Base-by-base conservation (phyloP, 2,113 vertebrate genomes). In the Coreoperca whiteheadi region DNA sequence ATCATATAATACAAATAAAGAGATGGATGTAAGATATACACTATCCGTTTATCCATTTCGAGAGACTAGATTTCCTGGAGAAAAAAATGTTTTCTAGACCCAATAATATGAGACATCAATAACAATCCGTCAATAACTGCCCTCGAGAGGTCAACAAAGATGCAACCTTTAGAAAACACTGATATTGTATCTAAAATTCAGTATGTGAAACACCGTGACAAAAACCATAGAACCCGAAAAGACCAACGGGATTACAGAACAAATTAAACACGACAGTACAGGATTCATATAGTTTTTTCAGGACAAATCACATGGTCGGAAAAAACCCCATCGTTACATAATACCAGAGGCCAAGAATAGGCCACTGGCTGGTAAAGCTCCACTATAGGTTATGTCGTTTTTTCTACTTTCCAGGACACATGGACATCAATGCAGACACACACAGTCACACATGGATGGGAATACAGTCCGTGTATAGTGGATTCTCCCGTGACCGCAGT, bases 271-370 rank as follows among this genome's bases (percentile, higher is more conserved):
- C 64, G 56, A 67, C 65, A 82, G 60, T 3, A 16, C 57, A 50
- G 23, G 72, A 60, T 71, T 81, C 30, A 41, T 79, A 89, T 75
- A 76, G 82, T 63, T 92, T 91, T 83, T 89, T 65, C 77, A 64
- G 43, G 54, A 68, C 46, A 61, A 67, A 87, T 39, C 57, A 63
- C 82, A 81, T 70, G 70, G 60, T 78, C 0, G 76, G 83, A 83
- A 84, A 85, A 90, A 67, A 34, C 51, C 39, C 85, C 51, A 82
- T 8, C 69, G 78, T 88, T 88, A 66, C 66, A 63, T 86, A 83
- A 88, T 8, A 39, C 41, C 57, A 65, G 70, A 77, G 81, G 77
- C 79, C 71, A 25, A 39, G 65, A 25, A 21, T 15, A 78, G 56
- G 73, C 23, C 43, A 59, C 28, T 25, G 67, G 43, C 50, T 77